Evolutionary conservation across 2,113 vertebrate species (phyloP).

Genomic region (Alaudala cheleensis): DNA sequence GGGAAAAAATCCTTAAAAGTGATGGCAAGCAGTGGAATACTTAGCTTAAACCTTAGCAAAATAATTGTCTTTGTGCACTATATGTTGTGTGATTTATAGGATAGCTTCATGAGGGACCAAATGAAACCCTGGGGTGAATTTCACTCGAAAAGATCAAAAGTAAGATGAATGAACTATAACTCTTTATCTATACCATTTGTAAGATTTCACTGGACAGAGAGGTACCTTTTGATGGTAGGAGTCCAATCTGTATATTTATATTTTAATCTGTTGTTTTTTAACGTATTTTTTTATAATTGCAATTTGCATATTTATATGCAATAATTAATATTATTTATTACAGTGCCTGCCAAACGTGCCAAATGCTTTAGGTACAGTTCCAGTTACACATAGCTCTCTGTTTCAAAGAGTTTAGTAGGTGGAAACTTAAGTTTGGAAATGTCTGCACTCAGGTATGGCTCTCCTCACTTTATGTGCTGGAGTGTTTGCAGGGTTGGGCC

Average conservation of each 20-base stretch:
- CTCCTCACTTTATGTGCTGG: background rate
- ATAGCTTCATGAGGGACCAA: background rate
- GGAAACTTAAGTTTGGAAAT: background rate
- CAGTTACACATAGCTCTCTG: background rate
- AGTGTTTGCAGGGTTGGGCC: background rate
- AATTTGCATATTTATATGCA: background rate
- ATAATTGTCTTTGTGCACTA: background rate
- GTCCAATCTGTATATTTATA: background rate
- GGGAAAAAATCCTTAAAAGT: background rate
- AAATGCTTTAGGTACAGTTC: background rate
- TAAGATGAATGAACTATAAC: conserved; percentile 3
- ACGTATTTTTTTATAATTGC: background rate
- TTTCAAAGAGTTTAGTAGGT: background rate
- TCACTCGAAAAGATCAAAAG: background rate
- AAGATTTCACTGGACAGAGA: background rate
- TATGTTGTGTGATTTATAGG: conserved; percentile 8
- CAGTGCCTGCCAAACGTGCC: background rate
- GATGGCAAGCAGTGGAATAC: background rate
- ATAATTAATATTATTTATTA: background rate
- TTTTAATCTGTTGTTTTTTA: background rate
- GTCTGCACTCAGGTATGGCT: background rate
- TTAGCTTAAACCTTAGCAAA: background rate
- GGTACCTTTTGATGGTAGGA: background rate
- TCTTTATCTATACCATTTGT: background rate
- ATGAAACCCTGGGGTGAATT: background rate